phyloP scores from a whole-genome alignment of 2,888 invertebrate genomes.

The Megastigmus dorsalis region DNA sequence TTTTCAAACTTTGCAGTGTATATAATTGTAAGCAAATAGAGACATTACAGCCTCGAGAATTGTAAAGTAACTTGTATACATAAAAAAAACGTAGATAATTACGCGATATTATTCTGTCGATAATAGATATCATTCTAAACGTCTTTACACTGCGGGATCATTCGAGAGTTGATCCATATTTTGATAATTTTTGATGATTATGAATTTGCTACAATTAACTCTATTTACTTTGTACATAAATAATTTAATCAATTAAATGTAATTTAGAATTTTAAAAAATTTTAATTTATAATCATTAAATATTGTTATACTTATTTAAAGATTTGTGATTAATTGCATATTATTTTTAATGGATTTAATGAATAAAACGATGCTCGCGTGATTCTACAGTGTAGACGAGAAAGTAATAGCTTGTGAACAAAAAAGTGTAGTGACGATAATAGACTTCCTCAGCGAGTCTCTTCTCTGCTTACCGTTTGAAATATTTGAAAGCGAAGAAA shows the following conservation, averaged over 20 bases:
- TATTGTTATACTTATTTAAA: constrained; percentile 25
- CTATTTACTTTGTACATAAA: constrained; percentile 2
- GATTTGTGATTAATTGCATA: constrained; percentile 20
- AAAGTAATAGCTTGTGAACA: neutral
- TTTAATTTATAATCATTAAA: no score
- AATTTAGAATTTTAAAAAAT: constrained; percentile 13
- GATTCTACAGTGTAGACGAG: constrained; percentile 29
- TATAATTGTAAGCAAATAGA: constrained; percentile 24
- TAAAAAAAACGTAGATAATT: neutral
- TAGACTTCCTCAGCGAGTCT: neutral
- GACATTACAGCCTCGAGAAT: neutral
- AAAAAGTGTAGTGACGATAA: constrained; percentile 7
- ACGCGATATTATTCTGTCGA: constrained; percentile 28
- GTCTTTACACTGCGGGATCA: constrained; percentile 19
- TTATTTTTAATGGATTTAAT: constrained; percentile 9
- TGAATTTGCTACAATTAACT: neutral
- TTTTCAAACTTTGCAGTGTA: constrained; percentile 19
- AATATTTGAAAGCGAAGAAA: neutral
- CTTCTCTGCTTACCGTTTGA: neutral
- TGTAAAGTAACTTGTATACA: constrained; percentile 7
- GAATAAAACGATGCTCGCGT: constrained; percentile 1
- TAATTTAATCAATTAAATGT: constrained; percentile 24
- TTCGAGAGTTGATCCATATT: no score
- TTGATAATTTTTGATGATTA: constrained; percentile 1
- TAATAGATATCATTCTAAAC: neutral